A percentile compares a stretch with the other conserved stretches of the same genome.
These are phyloP conservation scores for Acrocephalus arundinaceus DNA, from an alignment of 2,113 vertebrate species.

Conservation along the genomic window DNA sequence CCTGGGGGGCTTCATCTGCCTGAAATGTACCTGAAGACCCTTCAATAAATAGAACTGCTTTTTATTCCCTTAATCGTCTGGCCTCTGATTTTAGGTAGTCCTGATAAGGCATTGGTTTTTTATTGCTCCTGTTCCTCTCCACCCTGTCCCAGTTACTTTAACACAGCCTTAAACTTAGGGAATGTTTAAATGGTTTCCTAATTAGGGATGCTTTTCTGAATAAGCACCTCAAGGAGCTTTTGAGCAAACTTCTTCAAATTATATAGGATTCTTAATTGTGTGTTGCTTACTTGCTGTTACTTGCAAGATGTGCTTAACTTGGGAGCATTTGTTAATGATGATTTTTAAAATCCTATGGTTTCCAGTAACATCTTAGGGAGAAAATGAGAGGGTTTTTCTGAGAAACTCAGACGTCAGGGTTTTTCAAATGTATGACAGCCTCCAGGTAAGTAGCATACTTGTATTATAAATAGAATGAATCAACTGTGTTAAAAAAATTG, in stretches of 20 bases:
- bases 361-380: not conserved
- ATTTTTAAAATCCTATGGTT: not conserved
- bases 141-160: not conserved
- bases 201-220: not conserved
- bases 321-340: not conserved
- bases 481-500: conserved; percentile 6
- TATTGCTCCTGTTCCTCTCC: not conserved
- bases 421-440: conserved; percentile 13
- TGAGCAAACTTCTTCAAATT: not conserved
- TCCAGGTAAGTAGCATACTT: conserved; percentile 25
- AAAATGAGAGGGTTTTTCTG: not conserved
- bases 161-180: not conserved
- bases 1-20: not conserved
- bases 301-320: not conserved
- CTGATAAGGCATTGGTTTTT: not conserved
- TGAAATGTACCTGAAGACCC: not conserved
- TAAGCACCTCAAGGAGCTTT: not conserved
- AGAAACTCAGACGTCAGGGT: conserved; percentile 17
- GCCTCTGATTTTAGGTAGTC: not conserved
- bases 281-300: not conserved
- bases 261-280: not conserved
- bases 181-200: not conserved
- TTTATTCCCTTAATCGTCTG: not conserved
- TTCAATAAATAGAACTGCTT: not conserved
- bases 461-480: conserved; percentile 49